Evolutionary conservation across 1,140 invertebrate genomes (phyloP).

Genomic region (Solen grandis): DNA sequence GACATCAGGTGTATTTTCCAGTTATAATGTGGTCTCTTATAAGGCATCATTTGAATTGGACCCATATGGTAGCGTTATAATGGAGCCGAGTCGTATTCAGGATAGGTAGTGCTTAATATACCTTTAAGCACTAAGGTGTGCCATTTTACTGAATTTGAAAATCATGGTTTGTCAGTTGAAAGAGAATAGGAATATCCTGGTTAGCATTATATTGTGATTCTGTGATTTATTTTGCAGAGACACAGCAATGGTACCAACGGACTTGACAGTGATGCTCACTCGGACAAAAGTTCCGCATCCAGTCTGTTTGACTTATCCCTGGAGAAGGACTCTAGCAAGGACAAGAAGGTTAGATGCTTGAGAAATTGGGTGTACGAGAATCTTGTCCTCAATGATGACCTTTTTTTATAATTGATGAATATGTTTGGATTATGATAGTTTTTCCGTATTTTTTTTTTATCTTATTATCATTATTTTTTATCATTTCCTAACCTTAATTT

Average conservation of each 20-base stretch:
- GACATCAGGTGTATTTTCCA: no score
- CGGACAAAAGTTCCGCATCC: constrained; percentile 38
- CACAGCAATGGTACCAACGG: constrained; percentile 28
- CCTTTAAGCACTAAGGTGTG: not conserved
- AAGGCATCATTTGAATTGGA: no score
- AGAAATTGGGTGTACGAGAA: no score
- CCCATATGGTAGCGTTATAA: not conserved
- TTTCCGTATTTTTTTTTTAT: not conserved
- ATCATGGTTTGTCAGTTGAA: not conserved
- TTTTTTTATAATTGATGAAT: not conserved
- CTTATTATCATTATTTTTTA: not conserved
- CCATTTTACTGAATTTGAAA: not conserved
- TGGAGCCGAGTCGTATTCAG: not conserved
- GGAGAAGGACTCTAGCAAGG: not conserved
- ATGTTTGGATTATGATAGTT: not conserved
- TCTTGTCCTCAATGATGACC: not conserved
- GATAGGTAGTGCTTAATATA: not conserved
- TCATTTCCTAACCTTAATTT: not conserved
- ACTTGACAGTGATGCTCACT: constrained; percentile 30
- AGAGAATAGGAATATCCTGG: not conserved
- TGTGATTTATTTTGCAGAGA: not conserved
- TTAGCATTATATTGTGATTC: not conserved
- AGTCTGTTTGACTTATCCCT: constrained; percentile 42
- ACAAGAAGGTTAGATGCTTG: not conserved
- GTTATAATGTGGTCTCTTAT: no score